Percentiles rank a stretch among this genome's conserved stretches.
phyloP scores from a whole-genome alignment of 2,113 vertebrate species.

The Garra rufa region DNA sequence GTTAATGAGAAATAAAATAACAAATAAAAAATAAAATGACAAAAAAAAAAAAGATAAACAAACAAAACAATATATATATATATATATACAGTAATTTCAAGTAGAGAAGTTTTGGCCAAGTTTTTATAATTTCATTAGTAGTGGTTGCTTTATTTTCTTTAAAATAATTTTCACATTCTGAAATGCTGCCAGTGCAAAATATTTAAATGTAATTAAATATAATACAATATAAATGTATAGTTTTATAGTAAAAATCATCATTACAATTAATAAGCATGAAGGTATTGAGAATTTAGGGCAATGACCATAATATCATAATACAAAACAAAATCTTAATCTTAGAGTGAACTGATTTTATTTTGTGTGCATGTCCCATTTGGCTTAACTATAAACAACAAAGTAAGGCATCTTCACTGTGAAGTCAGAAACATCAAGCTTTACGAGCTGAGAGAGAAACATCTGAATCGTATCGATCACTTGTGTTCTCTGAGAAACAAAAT shows the following conservation, averaged over 20 bases:
- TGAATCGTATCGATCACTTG: neutral
- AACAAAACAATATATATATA: too few species aligned
- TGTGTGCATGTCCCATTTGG: neutral
- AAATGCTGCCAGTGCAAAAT: neutral
- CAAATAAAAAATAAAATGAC: too few species aligned
- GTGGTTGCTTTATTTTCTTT: too few species aligned
- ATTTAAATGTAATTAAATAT: neutral
- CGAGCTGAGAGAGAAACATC: constrained; percentile 2
- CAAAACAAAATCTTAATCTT: neutral
- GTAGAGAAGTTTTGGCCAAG: too few species aligned
- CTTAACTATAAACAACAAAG: neutral
- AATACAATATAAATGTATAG: neutral
- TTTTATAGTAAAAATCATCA: neutral
- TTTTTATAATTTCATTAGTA: too few species aligned
- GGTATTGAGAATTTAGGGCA: neutral
- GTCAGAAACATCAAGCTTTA: neutral
- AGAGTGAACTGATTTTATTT: neutral
- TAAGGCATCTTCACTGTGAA: neutral
- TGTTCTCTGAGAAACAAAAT: neutral
- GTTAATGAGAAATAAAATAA: too few species aligned
- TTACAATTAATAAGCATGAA: neutral
- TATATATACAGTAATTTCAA: too few species aligned
- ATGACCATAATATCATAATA: too few species aligned
- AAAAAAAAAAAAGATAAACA: too few species aligned
- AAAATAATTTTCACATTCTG: neutral